Evolutionary conservation across 64 coral and sea anemone species (phyloP).

Genomic region (Porites lutea): DNA sequence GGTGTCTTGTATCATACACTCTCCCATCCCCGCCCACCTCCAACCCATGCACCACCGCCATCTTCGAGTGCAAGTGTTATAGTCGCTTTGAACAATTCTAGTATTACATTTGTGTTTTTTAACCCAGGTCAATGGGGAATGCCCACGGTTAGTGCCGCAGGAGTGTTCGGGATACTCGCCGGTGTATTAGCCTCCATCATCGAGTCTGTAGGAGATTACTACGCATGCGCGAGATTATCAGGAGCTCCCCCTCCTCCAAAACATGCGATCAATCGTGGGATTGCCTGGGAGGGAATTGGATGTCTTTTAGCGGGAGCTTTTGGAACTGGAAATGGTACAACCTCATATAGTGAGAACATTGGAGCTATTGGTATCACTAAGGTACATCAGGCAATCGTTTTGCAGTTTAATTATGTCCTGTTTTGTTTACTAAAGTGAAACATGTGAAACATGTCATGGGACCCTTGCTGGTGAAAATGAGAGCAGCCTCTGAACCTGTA

Average conservation of each 20-base stretch:
- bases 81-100: constrained; percentile 2
- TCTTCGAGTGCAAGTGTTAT: constrained; percentile 59
- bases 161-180: constrained; percentile 81
- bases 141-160: constrained; percentile 78
- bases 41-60: too few relatives aligned
- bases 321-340: constrained; percentile 80
- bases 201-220: constrained; percentile 90
- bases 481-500: too few relatives aligned
- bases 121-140: constrained; percentile 80
- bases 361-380: constrained; percentile 68
- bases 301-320: constrained; percentile 72
- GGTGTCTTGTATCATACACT: too few relatives aligned
- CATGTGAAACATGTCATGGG: too few relatives aligned
- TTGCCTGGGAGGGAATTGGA: constrained; percentile 74
- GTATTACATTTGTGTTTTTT: too few relatives aligned
- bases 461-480: too few relatives aligned
- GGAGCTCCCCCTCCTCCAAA: constrained; percentile 87
- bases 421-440: too few relatives aligned
- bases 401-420: not conserved
- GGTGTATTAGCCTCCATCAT: constrained; percentile 81
- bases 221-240: constrained; percentile 84
- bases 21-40: too few relatives aligned
- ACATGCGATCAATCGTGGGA: constrained; percentile 85
- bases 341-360: constrained; percentile 77
- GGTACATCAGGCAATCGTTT: not conserved